A percentile compares a stretch with the other conserved stretches of the same genome.
phyloP scores from a whole-genome alignment of 2,888 invertebrate species.

The Zygogramma bicolorata region DNA sequence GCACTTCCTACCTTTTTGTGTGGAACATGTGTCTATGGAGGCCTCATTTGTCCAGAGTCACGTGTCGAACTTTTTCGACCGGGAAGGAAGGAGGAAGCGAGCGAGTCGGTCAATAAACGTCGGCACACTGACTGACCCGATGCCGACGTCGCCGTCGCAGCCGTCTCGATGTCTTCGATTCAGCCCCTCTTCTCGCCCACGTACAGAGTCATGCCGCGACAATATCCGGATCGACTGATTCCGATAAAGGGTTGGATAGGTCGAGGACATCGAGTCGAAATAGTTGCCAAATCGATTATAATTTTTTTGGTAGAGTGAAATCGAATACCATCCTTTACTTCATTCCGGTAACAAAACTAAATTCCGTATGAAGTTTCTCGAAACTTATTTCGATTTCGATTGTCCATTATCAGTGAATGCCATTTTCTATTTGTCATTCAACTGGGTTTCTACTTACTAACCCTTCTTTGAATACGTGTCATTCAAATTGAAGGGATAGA shows the following conservation, averaged over 20 bases:
- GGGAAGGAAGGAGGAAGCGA: conserved; percentile 42
- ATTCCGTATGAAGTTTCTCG: too few species aligned
- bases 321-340: too few species aligned
- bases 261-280: not conserved
- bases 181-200: conserved; percentile 15
- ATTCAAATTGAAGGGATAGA: too few species aligned
- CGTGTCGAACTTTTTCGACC: conserved; percentile 55
- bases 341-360: too few species aligned
- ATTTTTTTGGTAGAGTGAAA: too few species aligned
- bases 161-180: conserved; percentile 62
- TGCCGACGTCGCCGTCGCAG: conserved; percentile 58
- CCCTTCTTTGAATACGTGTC: too few species aligned
- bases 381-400: too few species aligned
- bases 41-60: conserved; percentile 63
- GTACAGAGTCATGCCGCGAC: not conserved
- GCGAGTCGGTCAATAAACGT: conserved; percentile 60
- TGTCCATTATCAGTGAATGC: too few species aligned
- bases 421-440: too few species aligned
- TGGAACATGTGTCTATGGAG: conserved; percentile 65
- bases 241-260: not conserved
- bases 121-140: conserved; percentile 65
- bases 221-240: not conserved
- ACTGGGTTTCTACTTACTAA: too few species aligned
- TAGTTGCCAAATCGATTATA: not conserved
- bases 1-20: conserved; percentile 58